These are phyloP conservation scores for Heliconius ethilla DNA, from an alignment of 2,888 invertebrate genomes.

Conservation along the genomic window DNA sequence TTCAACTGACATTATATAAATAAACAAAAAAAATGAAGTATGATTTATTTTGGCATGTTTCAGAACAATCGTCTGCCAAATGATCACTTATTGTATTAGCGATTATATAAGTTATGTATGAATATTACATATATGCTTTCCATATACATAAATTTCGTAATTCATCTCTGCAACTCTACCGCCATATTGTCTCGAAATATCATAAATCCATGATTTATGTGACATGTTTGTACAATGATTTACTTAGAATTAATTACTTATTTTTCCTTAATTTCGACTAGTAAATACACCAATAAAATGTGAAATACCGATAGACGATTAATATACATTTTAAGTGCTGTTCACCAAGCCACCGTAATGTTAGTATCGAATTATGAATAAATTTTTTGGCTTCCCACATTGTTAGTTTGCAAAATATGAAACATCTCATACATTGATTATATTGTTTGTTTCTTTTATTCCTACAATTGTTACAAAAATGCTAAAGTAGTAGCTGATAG, in stretches of 20 bases:
- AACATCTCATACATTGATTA: constrained; percentile 24
- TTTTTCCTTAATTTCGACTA: constrained; percentile 41
- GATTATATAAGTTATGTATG: constrained; percentile 16
- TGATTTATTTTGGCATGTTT: constrained; percentile 35
- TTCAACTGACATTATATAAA: constrained; percentile 46
- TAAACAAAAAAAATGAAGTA: constrained; percentile 52
- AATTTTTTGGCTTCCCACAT: constrained; percentile 33
- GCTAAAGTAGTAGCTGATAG: neutral
- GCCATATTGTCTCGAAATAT: constrained; percentile 44
- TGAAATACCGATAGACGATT: constrained; percentile 24
- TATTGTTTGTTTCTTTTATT: constrained; percentile 1
- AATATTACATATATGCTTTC: constrained; percentile 38
- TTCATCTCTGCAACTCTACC: constrained; percentile 37
- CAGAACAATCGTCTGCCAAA: constrained; percentile 32
- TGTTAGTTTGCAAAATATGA: constrained; percentile 39
- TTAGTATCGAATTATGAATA: constrained; percentile 47
- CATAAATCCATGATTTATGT: constrained; percentile 44
- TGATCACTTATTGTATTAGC: constrained; percentile 28
- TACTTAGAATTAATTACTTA: constrained; percentile 31
- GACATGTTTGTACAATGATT: constrained; percentile 40
- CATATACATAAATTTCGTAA: constrained; percentile 41
- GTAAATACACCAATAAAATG: constrained; percentile 43
- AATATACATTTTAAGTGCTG: constrained; percentile 42
- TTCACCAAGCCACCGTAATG: constrained; percentile 50
- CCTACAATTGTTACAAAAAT: constrained; percentile 10